These are phyloP conservation scores for Euthynnus affinis DNA, from an alignment of 2,797 vertebrate species.

Conservation along the genomic window DNA sequence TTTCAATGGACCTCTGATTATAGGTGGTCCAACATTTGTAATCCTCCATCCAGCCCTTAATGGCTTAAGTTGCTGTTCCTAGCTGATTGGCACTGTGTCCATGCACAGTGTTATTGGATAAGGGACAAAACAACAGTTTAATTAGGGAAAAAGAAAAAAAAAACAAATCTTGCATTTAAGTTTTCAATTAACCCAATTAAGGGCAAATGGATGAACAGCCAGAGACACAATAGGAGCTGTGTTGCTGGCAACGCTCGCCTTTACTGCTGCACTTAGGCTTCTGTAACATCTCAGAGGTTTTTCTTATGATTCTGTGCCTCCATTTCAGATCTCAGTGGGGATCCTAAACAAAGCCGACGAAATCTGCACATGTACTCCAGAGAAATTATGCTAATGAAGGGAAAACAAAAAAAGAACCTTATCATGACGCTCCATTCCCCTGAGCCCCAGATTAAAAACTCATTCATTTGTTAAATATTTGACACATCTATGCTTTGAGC, in stretches of 20 bases:
- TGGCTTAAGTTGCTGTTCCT: constrained; percentile 75
- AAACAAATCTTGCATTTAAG: constrained; percentile 78
- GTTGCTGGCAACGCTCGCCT: constrained; percentile 73
- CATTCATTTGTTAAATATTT: constrained; percentile 89
- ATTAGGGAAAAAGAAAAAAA: constrained; percentile 68
- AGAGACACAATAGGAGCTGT: constrained; percentile 75
- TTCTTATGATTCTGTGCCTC: constrained; percentile 76
- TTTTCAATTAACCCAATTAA: constrained; percentile 87
- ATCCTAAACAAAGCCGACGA: constrained; percentile 82
- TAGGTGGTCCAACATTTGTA: constrained; percentile 77
- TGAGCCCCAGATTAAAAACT: constrained; percentile 88
- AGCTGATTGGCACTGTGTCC: constrained; percentile 71
- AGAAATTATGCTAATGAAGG: constrained; percentile 86
- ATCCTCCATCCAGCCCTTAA: constrained; percentile 75
- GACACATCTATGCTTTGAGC: constrained; percentile 85
- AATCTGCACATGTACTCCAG: constrained; percentile 85
- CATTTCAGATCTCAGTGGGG: constrained; percentile 85
- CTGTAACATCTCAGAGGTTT: constrained; percentile 73
- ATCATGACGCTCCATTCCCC: constrained; percentile 84
- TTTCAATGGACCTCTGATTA: constrained; percentile 77
- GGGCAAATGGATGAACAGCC: constrained; percentile 78
- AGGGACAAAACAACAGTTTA: constrained; percentile 79
- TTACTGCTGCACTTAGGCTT: constrained; percentile 68
- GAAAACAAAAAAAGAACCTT: constrained; percentile 82
- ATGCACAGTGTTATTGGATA: constrained; percentile 70